Percentiles rank a stretch among this genome's conserved stretches.
phyloP scores from a whole-genome alignment of 1,140 invertebrate genomes.

The Adelges cooleyi region DNA sequence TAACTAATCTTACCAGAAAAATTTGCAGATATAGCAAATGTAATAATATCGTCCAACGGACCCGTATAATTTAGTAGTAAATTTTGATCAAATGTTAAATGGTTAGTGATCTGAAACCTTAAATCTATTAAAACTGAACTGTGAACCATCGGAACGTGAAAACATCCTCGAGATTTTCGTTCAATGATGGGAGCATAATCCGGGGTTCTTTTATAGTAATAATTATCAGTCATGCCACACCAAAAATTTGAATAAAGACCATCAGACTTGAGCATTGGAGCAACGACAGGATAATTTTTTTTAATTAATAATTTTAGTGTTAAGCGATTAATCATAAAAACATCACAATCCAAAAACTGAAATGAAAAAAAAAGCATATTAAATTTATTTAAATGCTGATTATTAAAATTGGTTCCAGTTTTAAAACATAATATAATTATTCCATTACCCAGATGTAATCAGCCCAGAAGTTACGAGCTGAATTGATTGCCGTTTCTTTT shows the following conservation, averaged over 20 bases:
- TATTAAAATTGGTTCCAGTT: neutral
- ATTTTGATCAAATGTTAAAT: constrained; percentile 62
- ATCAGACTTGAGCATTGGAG: constrained; percentile 76
- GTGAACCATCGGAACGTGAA: constrained; percentile 84
- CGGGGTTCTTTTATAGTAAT: constrained; percentile 79
- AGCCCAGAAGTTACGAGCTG: constrained; percentile 64
- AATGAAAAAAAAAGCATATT: constrained; percentile 36
- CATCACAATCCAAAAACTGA: constrained; percentile 82
- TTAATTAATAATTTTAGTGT: constrained; percentile 57
- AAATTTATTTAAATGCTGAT: neutral
- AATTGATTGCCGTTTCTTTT: constrained; percentile 63
- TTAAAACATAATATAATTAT: constrained; percentile 4
- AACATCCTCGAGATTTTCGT: constrained; percentile 59
- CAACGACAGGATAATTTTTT: constrained; percentile 52
- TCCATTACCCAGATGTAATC: constrained; percentile 67
- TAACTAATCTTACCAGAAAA: constrained; percentile 47
- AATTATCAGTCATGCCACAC: constrained; percentile 78
- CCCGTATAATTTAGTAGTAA: constrained; percentile 54
- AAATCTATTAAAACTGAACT: constrained; percentile 76
- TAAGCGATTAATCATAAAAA: constrained; percentile 62
- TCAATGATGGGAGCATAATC: constrained; percentile 74
- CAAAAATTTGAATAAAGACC: constrained; percentile 92
- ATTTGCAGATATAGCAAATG: constrained; percentile 78
- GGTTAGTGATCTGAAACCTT: constrained; percentile 45
- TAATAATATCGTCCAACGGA: constrained; percentile 86